Evolutionary conservation across 2,888 invertebrate species (phyloP).

Genomic region (Hybos culiciformis): DNA sequence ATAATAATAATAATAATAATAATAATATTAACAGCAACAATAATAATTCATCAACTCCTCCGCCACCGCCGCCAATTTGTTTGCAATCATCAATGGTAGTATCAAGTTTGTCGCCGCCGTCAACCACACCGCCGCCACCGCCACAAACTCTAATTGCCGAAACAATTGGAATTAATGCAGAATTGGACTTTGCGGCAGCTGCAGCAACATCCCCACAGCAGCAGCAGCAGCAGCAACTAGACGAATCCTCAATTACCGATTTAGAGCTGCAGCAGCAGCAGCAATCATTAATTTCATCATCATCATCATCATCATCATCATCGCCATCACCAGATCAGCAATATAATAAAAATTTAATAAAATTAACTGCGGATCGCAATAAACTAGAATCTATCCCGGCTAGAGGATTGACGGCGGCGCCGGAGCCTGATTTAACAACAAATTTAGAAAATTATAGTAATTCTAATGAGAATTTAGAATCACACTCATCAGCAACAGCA

Average conservation of each 20-base stretch:
- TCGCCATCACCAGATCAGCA: neutral
- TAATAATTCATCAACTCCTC: neutral
- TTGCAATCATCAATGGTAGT: neutral
- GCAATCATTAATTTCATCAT: too few species aligned
- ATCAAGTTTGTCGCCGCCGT: too few species aligned
- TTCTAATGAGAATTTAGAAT: neutral
- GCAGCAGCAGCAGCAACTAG: too few species aligned
- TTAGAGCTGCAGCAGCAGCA: too few species aligned
- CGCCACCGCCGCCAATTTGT: neutral
- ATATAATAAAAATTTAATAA: neutral
- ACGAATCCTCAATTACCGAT: too few species aligned
- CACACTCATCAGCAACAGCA: neutral
- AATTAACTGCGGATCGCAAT: neutral
- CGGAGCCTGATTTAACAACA: neutral
- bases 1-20: slow-evolving; percentile 4
- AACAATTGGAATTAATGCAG: too few species aligned
- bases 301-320: neutral
- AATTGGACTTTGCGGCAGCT: too few species aligned
- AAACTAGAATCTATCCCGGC: neutral
- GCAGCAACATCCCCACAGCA: too few species aligned
- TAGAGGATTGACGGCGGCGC: neutral
- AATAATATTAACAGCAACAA: slow-evolving; percentile 2
- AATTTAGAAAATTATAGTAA: neutral
- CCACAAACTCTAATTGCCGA: too few species aligned
- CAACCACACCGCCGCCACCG: too few species aligned